These are phyloP conservation scores for Ursus arctos DNA, from an alignment of 2,113 vertebrate genomes.

Conservation along the genomic window DNA sequence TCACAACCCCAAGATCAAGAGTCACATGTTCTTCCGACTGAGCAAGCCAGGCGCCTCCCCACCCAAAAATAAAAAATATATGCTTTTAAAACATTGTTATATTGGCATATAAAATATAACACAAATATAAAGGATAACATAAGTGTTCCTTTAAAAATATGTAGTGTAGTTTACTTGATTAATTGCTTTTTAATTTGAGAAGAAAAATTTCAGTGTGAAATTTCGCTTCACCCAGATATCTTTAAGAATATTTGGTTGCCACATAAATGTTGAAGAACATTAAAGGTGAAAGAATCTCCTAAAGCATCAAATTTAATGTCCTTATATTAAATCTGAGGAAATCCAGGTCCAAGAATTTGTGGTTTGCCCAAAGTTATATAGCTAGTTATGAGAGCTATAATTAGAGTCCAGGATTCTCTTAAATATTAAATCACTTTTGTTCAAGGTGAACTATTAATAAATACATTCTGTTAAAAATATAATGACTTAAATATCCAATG, in stretches of 20 bases:
- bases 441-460: not conserved
- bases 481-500: not conserved
- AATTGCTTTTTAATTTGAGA: conserved; percentile 53
- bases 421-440: not conserved
- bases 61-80: not conserved
- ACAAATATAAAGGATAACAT: not conserved
- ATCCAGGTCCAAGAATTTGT: not conserved
- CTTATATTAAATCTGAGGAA: conserved; percentile 52
- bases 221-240: not conserved
- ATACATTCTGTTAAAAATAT: conserved; percentile 26
- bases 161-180: not conserved
- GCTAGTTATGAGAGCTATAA: not conserved
- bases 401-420: not conserved
- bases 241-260: conserved; percentile 40
- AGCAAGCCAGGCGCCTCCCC: too few species aligned
- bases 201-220: conserved; percentile 13
- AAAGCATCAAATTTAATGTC: not conserved
- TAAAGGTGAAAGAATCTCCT: not conserved
- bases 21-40: too few species aligned
- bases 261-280: conserved; percentile 24
- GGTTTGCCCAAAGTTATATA: not conserved
- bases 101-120: not conserved
- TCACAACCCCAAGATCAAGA: too few species aligned
- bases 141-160: not conserved
- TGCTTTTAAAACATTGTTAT: not conserved